A percentile compares a stretch with the other conserved stretches of the same genome.
Conservation (phyloP, 2,113 vertebrate species). For the Aramus guarauna region DNA sequence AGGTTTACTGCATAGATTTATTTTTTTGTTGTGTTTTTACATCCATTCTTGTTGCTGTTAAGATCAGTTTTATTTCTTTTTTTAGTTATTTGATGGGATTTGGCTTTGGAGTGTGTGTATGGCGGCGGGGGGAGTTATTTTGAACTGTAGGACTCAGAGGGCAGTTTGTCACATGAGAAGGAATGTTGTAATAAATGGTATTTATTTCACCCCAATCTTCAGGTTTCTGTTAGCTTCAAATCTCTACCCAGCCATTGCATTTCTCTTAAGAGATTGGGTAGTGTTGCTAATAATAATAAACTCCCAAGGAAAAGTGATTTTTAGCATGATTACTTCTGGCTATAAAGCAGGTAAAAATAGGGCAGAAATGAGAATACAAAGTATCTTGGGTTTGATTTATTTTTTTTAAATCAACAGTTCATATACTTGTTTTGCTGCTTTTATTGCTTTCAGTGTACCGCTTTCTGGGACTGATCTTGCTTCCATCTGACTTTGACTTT, state of each 20-base stretch:
- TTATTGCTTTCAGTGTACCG: not conserved
- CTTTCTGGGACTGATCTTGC: not conserved
- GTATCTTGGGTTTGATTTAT: not conserved
- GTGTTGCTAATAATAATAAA: conserved; percentile 12
- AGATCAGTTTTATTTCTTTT: conserved; percentile 26
- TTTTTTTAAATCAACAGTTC: not conserved
- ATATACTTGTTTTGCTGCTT: not conserved
- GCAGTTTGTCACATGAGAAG: conserved; percentile 22
- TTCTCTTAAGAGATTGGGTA: conserved; percentile 48
- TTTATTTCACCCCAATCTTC: conserved; percentile 42
- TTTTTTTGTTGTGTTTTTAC: not conserved
- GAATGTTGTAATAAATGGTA: conserved; percentile 54
- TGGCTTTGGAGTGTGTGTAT: conserved; percentile 36
- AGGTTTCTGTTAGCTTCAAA: conserved; percentile 51
- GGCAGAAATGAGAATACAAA: conserved; percentile 22
- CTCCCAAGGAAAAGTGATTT: not conserved
- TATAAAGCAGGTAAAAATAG: conserved; percentile 17
- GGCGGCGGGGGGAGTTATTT: not conserved
- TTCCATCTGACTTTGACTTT: not conserved
- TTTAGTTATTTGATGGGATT: conserved; percentile 8
- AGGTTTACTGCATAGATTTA: not conserved
- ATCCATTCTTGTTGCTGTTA: conserved; percentile 29
- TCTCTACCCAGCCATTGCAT: not conserved
- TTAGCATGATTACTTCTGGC: not conserved
- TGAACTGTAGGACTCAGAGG: not conserved